These are phyloP conservation scores for Rhadinocentrus ornatus DNA, from an alignment of 2,797 vertebrate genomes.

Conservation along the genomic window DNA sequence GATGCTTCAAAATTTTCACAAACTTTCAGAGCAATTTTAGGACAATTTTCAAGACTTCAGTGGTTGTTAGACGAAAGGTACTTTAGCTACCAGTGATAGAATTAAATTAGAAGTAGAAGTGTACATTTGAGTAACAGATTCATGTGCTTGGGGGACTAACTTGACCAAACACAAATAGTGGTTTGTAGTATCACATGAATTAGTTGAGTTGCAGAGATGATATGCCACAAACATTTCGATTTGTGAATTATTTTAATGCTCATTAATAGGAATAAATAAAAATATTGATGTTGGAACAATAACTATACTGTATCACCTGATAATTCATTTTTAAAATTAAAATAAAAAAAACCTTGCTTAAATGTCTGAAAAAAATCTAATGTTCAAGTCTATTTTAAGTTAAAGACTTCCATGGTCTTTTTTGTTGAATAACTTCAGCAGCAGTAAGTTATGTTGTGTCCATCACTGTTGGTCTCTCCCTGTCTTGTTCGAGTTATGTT, in stretches of 20 bases:
- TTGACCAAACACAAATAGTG: not conserved
- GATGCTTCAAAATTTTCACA: not conserved
- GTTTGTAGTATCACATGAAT: not conserved
- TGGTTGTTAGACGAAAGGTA: not conserved
- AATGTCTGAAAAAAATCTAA: not conserved
- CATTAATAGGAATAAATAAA: not conserved
- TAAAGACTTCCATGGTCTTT: constrained; percentile 4
- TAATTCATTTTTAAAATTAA: not conserved
- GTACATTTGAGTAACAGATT: not conserved
- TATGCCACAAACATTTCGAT: not conserved
- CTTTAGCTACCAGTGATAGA: not conserved
- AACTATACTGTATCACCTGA: not conserved
- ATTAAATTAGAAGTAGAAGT: not conserved
- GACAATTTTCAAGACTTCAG: not conserved
- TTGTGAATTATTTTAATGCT: not conserved
- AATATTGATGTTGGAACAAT: not conserved
- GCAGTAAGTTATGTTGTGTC: constrained; percentile 38
- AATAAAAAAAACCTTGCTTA: not conserved
- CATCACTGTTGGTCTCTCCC: constrained; percentile 31
- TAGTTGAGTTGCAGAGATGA: not conserved
- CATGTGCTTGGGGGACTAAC: not conserved
- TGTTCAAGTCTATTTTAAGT: no score
- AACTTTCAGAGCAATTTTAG: not conserved
- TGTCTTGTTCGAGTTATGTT: constrained; percentile 51
- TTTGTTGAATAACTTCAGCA: constrained; percentile 27